phyloP scores from a whole-genome alignment of 2,888 invertebrate species.

The Hypercompe scribonia region DNA sequence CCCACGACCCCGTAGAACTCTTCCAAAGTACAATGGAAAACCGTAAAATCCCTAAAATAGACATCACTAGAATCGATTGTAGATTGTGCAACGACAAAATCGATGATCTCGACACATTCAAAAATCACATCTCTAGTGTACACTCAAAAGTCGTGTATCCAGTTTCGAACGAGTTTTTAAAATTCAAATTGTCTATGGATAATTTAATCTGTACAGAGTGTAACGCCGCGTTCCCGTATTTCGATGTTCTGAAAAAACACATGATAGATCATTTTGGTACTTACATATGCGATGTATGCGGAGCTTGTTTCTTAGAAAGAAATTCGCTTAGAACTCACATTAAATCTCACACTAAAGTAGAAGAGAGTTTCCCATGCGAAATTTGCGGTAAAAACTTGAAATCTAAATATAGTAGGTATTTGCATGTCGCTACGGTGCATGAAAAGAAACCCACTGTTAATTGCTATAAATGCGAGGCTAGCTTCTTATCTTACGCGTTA shows the following conservation, averaged over 20 bases:
- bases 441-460: slow-evolving; percentile 77
- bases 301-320: slow-evolving; percentile 80
- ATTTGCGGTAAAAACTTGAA: slow-evolving; percentile 80
- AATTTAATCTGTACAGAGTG: slow-evolving; percentile 77
- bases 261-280: slow-evolving; percentile 79
- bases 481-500: slow-evolving; percentile 66
- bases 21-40: slow-evolving; percentile 60
- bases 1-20: slow-evolving; percentile 64
- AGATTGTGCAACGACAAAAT: slow-evolving; percentile 73
- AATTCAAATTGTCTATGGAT: slow-evolving; percentile 70
- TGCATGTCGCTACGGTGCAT: slow-evolving; percentile 76
- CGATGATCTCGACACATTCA: slow-evolving; percentile 66
- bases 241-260: slow-evolving; percentile 74
- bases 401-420: slow-evolving; percentile 72
- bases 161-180: slow-evolving; percentile 72
- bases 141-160: slow-evolving; percentile 64
- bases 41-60: slow-evolving; percentile 78
- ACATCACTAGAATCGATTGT: slow-evolving; percentile 78
- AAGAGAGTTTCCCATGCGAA: slow-evolving; percentile 80
- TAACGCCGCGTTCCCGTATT: slow-evolving; percentile 59
- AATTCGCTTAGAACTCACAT: slow-evolving; percentile 78
- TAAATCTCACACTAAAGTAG: slow-evolving; percentile 76
- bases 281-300: slow-evolving; percentile 76
- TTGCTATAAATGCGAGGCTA: slow-evolving; percentile 76
- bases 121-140: slow-evolving; percentile 61